phyloP scores from a whole-genome alignment of 1,140 invertebrate genomes.

The Dermatophagoides farinae region DNA sequence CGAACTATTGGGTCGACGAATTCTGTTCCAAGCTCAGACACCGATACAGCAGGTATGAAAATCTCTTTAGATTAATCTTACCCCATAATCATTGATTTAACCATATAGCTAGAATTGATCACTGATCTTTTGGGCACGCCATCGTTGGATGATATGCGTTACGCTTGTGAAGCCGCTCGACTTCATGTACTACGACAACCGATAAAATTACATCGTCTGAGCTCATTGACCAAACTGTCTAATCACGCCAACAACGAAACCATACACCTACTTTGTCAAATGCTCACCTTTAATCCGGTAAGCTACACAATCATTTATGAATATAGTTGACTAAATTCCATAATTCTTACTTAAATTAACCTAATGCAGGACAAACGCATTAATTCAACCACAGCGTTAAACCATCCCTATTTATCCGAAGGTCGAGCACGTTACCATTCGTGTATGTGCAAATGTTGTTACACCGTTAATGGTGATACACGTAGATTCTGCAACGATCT shows the following conservation, averaged over 20 bases:
- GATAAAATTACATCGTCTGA: constrained; percentile 65
- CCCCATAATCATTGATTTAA: not conserved
- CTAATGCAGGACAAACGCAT: constrained; percentile 65
- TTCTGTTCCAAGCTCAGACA: constrained; percentile 88
- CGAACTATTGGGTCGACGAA: constrained; percentile 75
- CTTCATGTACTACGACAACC: constrained; percentile 74
- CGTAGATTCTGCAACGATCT: constrained; percentile 78
- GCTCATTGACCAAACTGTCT: constrained; percentile 71
- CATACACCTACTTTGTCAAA: constrained; percentile 87
- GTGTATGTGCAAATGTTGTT: constrained; percentile 97
- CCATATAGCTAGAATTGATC: constrained; percentile 70
- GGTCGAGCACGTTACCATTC: constrained; percentile 93
- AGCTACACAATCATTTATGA: constrained; percentile 25
- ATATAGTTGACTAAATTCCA: not conserved
- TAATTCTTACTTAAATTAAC: constrained; percentile 4
- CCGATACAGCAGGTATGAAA: constrained; percentile 63
- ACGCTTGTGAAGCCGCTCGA: constrained; percentile 83
- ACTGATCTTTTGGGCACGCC: constrained; percentile 94
- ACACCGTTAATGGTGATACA: constrained; percentile 37
- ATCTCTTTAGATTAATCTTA: not conserved
- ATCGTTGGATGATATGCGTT: constrained; percentile 68
- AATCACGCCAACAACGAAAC: constrained; percentile 87
- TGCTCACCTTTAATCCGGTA: constrained; percentile 94
- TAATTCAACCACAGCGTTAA: constrained; percentile 73
- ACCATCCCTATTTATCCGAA: constrained; percentile 91